Evolutionary conservation across 1,140 invertebrate genomes (phyloP), one percentile per base, ranked within the genome.

Genomic region (Drosophila ohnishii): DNA sequence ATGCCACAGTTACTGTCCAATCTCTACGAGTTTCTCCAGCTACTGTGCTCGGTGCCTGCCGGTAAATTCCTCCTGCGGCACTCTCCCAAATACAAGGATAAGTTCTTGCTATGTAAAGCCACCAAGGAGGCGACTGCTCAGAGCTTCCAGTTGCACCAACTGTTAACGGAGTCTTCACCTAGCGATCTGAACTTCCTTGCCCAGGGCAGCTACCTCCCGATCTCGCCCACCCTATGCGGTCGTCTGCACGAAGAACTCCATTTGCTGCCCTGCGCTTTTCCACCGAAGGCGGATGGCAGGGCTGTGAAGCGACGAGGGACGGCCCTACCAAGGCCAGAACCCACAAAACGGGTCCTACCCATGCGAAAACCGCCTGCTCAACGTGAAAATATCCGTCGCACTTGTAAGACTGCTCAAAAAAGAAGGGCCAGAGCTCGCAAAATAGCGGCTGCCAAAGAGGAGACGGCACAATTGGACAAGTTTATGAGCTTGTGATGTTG

Each of bases 51-150:
- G 2, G 63, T 91, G 2, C 34, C 80, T 2, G 19, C 44, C 1
- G 90, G 83, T 0, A 50, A 79, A 7, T 91, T 82, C 57, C 35
- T 90, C 10, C 47, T 91, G 22, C 86, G 90, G 4, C 85, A 69
- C 34, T 77, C 81, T 7, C 37, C 55, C 37, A 90, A 87, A 35
- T 80, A 85, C 28, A 73, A 62, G 2, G 90, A 90, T 10, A 84
- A 82, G 35, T 75, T 90, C 11, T 28, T 91, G 14, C 40, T 91
- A 1, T 90, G 90, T n/a, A 56, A 45, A 1, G 69, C 69, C 3
- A 73, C 78, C 0, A n/a, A 35, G 28, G 71, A 76, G 10, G 11
- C 57, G 28, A 62, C 74, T 37, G 1, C 72, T n/a, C 65, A 85
- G 16, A 75, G 75, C 14, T 78, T 88, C 7, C 55, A 45, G 6